Evolutionary conservation across 2,888 invertebrate genomes (phyloP).

Genomic region (Alloplasta piceator): DNA sequence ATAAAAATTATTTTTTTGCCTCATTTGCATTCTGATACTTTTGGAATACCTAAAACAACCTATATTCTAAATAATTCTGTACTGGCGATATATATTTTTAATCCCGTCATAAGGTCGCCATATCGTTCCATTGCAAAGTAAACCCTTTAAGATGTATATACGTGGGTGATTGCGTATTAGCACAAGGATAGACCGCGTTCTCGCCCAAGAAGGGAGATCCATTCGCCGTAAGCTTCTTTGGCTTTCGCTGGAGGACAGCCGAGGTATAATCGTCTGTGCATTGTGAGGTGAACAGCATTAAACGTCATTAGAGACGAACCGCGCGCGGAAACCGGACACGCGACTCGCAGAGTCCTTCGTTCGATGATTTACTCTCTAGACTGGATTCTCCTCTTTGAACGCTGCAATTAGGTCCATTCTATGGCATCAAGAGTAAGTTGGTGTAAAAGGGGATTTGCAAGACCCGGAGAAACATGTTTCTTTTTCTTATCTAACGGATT

Average conservation of each 20-base stretch:
- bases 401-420: conserved; percentile 58
- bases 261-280: conserved; percentile 10
- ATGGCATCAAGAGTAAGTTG: conserved; percentile 53
- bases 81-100: too few relatives aligned
- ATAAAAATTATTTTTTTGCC: too few relatives aligned
- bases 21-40: too few relatives aligned
- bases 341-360: conserved; percentile 22
- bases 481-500: too few relatives aligned
- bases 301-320: conserved; percentile 57
- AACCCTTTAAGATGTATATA: too few relatives aligned
- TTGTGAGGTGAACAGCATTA: conserved; percentile 57
- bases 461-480: too few relatives aligned
- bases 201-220: conserved; percentile 22
- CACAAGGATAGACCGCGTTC: not conserved
- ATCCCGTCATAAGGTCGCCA: too few relatives aligned
- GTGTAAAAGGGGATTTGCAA: conserved; percentile 7
- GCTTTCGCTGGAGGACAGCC: conserved; percentile 10
- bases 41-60: too few relatives aligned
- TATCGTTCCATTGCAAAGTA: too few relatives aligned
- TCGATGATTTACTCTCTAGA: conserved; percentile 1
- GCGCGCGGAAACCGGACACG: conserved; percentile 34
- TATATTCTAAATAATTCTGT: too few relatives aligned
- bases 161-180: too few relatives aligned
- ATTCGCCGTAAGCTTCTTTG: conserved; percentile 36
- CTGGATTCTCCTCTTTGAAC: conserved; percentile 31